Evolutionary conservation across 64 coral and sea anemone genomes (phyloP).

Genomic region (Dendronephthya gigantea): DNA sequence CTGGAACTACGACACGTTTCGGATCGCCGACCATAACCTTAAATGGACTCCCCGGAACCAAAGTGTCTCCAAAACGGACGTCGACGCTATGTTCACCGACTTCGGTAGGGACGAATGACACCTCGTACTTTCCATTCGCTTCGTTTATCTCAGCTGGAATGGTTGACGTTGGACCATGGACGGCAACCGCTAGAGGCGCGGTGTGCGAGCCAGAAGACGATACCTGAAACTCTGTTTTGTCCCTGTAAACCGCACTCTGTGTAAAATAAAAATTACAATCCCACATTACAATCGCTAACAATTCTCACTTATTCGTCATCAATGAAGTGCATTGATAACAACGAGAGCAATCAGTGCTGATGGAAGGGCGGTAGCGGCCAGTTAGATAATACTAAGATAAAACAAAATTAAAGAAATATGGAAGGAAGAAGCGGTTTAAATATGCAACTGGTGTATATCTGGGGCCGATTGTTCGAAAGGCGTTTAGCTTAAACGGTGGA

Average conservation of each 20-base stretch:
- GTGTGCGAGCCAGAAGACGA: slow-evolving; percentile 33
- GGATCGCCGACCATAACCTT: slow-evolving; percentile 81
- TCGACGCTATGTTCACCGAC: slow-evolving; percentile 70
- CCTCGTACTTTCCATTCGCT: slow-evolving; percentile 49
- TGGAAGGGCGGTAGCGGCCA: too few species aligned
- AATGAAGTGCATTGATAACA: too few species aligned
- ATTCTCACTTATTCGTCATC: too few species aligned
- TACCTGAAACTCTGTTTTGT: slow-evolving; percentile 65
- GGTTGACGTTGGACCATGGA: slow-evolving; percentile 46
- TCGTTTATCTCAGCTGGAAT: slow-evolving; percentile 42
- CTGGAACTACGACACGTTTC: not conserved
- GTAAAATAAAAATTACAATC: not conserved
- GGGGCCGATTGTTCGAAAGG: too few species aligned
- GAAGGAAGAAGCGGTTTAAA: too few species aligned
- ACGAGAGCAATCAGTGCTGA: too few species aligned
- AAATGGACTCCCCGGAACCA: slow-evolving; percentile 63
- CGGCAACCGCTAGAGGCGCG: slow-evolving; percentile 45
- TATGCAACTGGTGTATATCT: too few species aligned
- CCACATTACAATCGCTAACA: too few species aligned
- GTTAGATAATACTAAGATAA: too few species aligned
- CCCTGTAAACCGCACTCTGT: slow-evolving; percentile 50
- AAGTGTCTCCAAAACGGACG: slow-evolving; percentile 54
- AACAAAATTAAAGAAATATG: too few species aligned
- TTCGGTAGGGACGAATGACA: slow-evolving; percentile 61
- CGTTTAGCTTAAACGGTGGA: too few species aligned